Evolutionary conservation across 1,140 invertebrate genomes (phyloP), one percentile per base, ranked within the genome.

Genomic region (Bicyclus anynana): DNA sequence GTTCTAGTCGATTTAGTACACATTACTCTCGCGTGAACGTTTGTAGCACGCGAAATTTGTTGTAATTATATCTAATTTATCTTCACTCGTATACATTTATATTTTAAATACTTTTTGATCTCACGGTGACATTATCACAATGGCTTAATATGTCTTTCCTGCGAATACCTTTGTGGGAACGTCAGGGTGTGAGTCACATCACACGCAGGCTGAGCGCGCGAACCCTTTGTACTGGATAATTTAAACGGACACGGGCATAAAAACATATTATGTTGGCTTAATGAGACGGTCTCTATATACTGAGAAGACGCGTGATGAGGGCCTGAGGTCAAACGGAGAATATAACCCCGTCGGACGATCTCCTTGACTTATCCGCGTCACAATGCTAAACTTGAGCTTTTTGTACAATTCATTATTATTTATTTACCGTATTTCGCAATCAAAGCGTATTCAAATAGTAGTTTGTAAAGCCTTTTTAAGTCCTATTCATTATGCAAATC

Each of bases 111-210:
- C 49, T 75, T 67, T 70, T 47, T 55, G 69, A 77, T 75, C 74
- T 74, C 71, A 74, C 75, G 69, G 71, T 62, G 70, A 80, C 74
- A 80, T 83, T 84, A 84, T 75, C 60, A 72, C 81, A 83, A 82
- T 74, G 69, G 66, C 68, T 79, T 79, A 81, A 81, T 83, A 71
- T 74, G 69, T 74, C 63, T 75, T 83, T 77, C 74, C 73, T 69
- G 79, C 65, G 66, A 78, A 79, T 83, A 74, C 78, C 74, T 84
- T 82, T 76, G 75, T 80, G 77, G 77, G 79, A 80, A 84, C 79
- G 74, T 74, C 69, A 76, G 72, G 69, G 67, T 67, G 62, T 81
- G 79, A 84, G 56, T 81, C 78, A 84, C 67, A 61, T 62, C 51
- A 66, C 63, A 72, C 55, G 65, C 66, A 66, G n/a, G n/a, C n/a